Percentiles rank a stretch among this genome's conserved stretches.
Conservation (phyloP, 2,113 vertebrate genomes). For the Pongo pygmaeus region DNA sequence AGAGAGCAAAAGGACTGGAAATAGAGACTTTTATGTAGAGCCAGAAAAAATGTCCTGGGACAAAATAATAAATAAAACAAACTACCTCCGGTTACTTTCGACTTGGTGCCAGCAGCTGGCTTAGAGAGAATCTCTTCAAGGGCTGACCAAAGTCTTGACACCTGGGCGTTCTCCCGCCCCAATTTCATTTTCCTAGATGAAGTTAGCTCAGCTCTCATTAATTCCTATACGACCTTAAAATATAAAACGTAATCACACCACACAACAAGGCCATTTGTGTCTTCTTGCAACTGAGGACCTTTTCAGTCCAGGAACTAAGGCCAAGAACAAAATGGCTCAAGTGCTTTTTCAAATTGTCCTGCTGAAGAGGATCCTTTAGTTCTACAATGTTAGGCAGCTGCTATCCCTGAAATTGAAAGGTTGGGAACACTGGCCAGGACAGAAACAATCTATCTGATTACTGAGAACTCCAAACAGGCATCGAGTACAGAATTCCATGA, state of each 20-base stretch:
- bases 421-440: neutral
- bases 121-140: neutral
- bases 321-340: constrained; percentile 29
- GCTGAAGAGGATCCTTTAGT: constrained; percentile 7
- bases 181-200: constrained; percentile 24
- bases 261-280: neutral
- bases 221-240: neutral
- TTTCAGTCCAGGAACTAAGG: neutral
- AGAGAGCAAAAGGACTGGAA: neutral
- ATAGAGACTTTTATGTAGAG: neutral
- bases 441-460: neutral
- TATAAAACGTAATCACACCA: neutral
- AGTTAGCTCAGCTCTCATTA: neutral
- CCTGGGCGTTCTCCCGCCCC: neutral
- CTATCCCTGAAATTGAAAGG: neutral
- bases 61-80: neutral
- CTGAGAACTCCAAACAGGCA: neutral
- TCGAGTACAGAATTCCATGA: neutral
- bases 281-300: constrained; percentile 12
- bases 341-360: neutral
- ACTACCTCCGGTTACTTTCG: neutral
- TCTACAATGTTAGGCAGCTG: constrained; percentile 14
- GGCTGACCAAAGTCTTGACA: neutral
- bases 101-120: neutral
- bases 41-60: neutral